phyloP scores from a whole-genome alignment of 2,113 vertebrate species.

The Falcunculus frontatus region DNA sequence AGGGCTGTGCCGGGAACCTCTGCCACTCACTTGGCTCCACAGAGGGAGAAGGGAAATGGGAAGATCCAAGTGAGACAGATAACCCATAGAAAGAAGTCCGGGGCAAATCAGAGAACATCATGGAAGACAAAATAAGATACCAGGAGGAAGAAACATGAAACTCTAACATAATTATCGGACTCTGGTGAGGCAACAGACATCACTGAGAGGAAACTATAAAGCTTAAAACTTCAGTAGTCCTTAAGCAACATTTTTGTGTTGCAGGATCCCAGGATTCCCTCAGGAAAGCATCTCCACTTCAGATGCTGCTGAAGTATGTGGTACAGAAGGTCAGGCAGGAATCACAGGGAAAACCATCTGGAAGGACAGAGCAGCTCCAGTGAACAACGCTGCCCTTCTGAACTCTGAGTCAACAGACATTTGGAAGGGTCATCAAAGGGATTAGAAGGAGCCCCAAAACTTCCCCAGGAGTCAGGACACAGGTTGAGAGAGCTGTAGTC shows the following conservation, averaged over 20 bases:
- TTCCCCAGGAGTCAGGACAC: not conserved
- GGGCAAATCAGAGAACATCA: not conserved
- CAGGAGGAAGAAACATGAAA: not conserved
- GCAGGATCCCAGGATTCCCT: not conserved
- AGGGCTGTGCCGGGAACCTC: not conserved
- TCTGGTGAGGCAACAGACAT: not conserved
- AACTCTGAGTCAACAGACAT: not conserved
- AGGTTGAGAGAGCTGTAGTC: rapidly evolving
- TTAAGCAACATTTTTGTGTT: not conserved
- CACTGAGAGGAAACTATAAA: not conserved
- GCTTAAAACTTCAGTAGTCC: not conserved
- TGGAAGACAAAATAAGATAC: not conserved
- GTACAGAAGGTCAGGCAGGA: not conserved
- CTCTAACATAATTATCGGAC: not conserved
- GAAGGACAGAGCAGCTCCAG: not conserved
- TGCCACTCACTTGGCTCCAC: not conserved
- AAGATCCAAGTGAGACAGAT: not conserved
- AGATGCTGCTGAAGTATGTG: not conserved
- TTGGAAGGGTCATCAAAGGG: not conserved
- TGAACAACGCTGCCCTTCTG: not conserved
- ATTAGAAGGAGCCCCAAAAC: not conserved
- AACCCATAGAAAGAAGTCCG: not conserved
- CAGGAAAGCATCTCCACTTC: not conserved
- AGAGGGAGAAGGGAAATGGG: not conserved
- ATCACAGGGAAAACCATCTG: not conserved